These are phyloP conservation scores for Spodoptera littoralis DNA, from an alignment of 2,888 invertebrate species.

Conservation along the genomic window DNA sequence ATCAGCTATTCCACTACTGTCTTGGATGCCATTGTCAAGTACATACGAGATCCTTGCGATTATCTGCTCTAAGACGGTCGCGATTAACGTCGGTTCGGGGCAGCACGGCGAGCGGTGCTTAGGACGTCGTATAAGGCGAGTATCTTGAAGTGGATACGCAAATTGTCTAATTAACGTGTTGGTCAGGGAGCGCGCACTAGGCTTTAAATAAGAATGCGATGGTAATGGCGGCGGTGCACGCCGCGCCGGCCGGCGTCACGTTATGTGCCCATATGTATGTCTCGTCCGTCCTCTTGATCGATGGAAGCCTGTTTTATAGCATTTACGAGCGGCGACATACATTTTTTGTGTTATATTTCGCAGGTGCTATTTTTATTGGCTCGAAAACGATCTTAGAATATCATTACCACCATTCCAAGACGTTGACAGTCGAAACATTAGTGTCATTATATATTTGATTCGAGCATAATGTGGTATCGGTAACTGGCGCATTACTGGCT, in stretches of 20 bases:
- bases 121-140: constrained; percentile 37
- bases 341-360: constrained; percentile 63
- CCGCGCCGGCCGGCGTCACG: constrained; percentile 33
- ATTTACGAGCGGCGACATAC: constrained; percentile 59
- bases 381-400: constrained; percentile 39
- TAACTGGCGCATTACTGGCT: no score
- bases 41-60: constrained; percentile 46
- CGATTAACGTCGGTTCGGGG: constrained; percentile 45
- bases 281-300: constrained; percentile 54
- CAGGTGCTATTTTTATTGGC: constrained; percentile 60
- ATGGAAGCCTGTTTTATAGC: constrained; percentile 60
- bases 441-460: constrained; percentile 3
- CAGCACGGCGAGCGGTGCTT: constrained; percentile 24
- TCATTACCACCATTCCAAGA: constrained; percentile 8
- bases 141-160: constrained; percentile 73
- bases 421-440: constrained; percentile 3
- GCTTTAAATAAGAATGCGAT: constrained; percentile 76
- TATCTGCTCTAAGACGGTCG: constrained; percentile 51
- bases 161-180: constrained; percentile 84
- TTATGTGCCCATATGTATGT: constrained; percentile 65
- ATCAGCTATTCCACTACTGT: constrained; percentile 77
- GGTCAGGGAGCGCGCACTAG: constrained; percentile 64
- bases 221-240: constrained; percentile 65
- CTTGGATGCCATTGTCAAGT: constrained; percentile 72
- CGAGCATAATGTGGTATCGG: background rate